phyloP scores from a whole-genome alignment of 2,888 invertebrate genomes.

The Allolobophora icterica region DNA sequence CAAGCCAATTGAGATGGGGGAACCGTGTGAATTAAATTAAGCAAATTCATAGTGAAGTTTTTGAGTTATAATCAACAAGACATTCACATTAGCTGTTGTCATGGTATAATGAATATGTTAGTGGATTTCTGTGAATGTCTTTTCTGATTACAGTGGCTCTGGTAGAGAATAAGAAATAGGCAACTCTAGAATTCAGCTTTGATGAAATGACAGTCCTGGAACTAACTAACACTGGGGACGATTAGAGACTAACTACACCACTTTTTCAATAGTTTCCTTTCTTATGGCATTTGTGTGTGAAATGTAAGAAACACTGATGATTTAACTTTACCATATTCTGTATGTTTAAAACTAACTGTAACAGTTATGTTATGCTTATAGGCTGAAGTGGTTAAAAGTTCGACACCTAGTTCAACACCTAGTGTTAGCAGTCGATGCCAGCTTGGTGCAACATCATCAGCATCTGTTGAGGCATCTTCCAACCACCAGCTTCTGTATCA shows the following conservation, averaged over 20 bases:
- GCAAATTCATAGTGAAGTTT: no score
- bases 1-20: no score
- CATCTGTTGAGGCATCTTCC: not conserved
- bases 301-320: not conserved
- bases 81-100: not conserved
- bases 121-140: not conserved
- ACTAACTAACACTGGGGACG: not conserved
- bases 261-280: not conserved
- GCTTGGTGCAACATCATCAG: not conserved
- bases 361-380: not conserved
- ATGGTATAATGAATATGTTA: not conserved
- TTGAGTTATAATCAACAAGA: not conserved
- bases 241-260: not conserved
- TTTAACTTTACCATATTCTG: not conserved
- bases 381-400: not conserved
- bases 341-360: not conserved
- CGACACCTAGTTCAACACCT: constrained; percentile 2
- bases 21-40: no score
- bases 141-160: not conserved
- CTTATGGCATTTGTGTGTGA: not conserved
- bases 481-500: constrained; percentile 17
- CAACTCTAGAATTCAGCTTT: not conserved
- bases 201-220: not conserved
- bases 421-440: not conserved
- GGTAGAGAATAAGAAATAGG: not conserved